phyloP scores from a whole-genome alignment of 2,797 vertebrate species.

The Micropoecilia bifurca region DNA sequence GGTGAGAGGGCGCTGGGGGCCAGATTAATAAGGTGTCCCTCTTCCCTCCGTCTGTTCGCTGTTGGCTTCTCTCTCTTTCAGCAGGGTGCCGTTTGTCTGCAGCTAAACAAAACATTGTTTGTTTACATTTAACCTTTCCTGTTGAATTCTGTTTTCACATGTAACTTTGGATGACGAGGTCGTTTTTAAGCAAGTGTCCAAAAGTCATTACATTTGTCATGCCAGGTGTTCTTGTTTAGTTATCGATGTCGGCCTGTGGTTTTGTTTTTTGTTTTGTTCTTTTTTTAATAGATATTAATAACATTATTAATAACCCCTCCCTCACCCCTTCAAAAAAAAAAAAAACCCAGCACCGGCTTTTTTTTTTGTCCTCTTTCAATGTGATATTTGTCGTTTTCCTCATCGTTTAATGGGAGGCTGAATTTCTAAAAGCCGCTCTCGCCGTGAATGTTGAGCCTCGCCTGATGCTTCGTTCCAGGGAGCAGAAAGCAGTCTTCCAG shows the following conservation, averaged over 20 bases:
- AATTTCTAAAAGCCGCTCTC: slow-evolving; percentile 2
- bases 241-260: slow-evolving; percentile 56
- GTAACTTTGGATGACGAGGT: slow-evolving; percentile 72
- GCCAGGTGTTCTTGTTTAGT: slow-evolving; percentile 49
- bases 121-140: slow-evolving; percentile 84
- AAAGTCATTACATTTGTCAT: slow-evolving; percentile 57
- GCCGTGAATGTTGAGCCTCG: slow-evolving; percentile 45
- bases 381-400: slow-evolving; percentile 46
- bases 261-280: slow-evolving; percentile 34
- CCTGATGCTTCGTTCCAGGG: slow-evolving; percentile 69
- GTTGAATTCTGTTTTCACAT: slow-evolving; percentile 68
- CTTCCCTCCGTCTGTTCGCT: slow-evolving; percentile 49
- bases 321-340: slow-evolving; percentile 32
- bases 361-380: slow-evolving; percentile 23
- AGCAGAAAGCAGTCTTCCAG: slow-evolving; percentile 79
- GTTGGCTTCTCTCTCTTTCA: slow-evolving; percentile 45
- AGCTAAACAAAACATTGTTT: slow-evolving; percentile 82
- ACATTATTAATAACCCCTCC: background rate
- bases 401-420: slow-evolving; percentile 22
- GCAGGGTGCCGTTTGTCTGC: slow-evolving; percentile 73
- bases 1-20: slow-evolving; percentile 12
- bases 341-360: slow-evolving; percentile 50
- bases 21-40: slow-evolving; percentile 55
- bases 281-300: background rate
- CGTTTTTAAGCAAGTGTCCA: slow-evolving; percentile 70